Conservation (phyloP, 2,888 invertebrate genomes). For the Cerceris ruficornis region DNA sequence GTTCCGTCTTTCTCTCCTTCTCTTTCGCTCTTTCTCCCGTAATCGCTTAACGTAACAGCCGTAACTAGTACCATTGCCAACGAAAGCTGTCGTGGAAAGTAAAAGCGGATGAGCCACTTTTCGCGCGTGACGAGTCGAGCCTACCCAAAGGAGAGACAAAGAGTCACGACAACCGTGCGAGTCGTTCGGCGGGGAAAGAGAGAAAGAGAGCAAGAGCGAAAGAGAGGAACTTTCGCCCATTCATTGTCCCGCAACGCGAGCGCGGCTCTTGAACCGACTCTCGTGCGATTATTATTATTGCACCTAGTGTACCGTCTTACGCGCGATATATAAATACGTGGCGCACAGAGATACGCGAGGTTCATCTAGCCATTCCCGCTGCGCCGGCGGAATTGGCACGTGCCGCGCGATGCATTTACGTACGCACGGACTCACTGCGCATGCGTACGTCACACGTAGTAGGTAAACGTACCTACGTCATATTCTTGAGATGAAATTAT, state of each 20-base stretch:
- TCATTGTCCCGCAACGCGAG: constrained; percentile 50
- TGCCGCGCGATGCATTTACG: constrained; percentile 27
- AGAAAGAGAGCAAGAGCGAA: constrained; percentile 55
- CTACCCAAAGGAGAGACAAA: constrained; percentile 39
- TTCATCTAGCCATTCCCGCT: constrained; percentile 27
- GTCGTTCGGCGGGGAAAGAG: constrained; percentile 41
- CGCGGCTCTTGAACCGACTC: constrained; percentile 46
- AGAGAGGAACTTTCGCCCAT: constrained; percentile 70
- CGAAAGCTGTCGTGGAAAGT: constrained; percentile 78
- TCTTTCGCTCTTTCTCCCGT: constrained; percentile 59
- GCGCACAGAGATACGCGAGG: constrained; percentile 17
- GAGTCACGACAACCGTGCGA: constrained; percentile 13
- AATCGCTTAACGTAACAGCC: constrained; percentile 77
- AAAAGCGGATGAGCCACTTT: constrained; percentile 77
- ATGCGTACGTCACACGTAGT: constrained; percentile 10
- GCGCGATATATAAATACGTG: constrained; percentile 32
- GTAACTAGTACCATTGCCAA: constrained; percentile 81
- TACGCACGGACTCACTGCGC: constrained; percentile 1
- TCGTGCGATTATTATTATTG: constrained; percentile 34
- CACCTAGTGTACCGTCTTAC: constrained; percentile 31
- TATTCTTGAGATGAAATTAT: constrained; percentile 3
- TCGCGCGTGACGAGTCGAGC: constrained; percentile 63
- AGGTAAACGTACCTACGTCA: constrained; percentile 6
- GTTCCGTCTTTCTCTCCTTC: background rate
- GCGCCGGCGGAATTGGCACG: constrained; percentile 42